Evolutionary conservation across 2,888 invertebrate species (phyloP).

Genomic region (Chalcosyrphus nemorum): DNA sequence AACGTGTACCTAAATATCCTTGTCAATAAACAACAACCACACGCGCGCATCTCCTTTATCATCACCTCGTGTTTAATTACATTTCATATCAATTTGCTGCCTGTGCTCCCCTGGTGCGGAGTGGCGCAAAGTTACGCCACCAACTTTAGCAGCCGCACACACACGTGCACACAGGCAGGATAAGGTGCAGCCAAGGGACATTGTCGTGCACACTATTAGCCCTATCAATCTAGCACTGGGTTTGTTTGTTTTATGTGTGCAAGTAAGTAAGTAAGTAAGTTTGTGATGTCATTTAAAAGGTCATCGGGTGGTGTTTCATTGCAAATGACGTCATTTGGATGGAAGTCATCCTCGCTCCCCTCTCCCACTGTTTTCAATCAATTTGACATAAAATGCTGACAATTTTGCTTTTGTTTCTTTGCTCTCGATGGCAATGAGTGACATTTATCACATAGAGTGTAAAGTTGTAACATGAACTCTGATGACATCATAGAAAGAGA

Average conservation of each 20-base stretch:
- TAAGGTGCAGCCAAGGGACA: constrained; percentile 40
- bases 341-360: neutral
- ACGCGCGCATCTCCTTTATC: constrained; percentile 35
- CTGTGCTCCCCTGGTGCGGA: neutral
- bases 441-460: neutral
- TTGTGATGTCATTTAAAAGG: constrained; percentile 19
- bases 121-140: no score
- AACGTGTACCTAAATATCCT: neutral
- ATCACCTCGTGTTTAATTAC: constrained; percentile 55
- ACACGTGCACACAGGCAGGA: neutral
- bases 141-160: neutral
- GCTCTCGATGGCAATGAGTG: neutral
- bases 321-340: constrained; percentile 19
- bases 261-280: neutral
- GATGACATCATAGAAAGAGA: neutral
- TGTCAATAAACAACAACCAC: constrained; percentile 20
- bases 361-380: constrained; percentile 19
- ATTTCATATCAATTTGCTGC: constrained; percentile 53
- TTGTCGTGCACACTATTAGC: constrained; percentile 1
- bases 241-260: constrained; percentile 16
- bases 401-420: neutral
- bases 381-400: constrained; percentile 19
- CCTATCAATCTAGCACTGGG: neutral
- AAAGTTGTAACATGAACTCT: neutral
- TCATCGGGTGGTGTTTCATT: neutral